These are phyloP conservation scores for Prochilodus magdalenae DNA, from an alignment of 2,113 vertebrate genomes.

Conservation along the genomic window DNA sequence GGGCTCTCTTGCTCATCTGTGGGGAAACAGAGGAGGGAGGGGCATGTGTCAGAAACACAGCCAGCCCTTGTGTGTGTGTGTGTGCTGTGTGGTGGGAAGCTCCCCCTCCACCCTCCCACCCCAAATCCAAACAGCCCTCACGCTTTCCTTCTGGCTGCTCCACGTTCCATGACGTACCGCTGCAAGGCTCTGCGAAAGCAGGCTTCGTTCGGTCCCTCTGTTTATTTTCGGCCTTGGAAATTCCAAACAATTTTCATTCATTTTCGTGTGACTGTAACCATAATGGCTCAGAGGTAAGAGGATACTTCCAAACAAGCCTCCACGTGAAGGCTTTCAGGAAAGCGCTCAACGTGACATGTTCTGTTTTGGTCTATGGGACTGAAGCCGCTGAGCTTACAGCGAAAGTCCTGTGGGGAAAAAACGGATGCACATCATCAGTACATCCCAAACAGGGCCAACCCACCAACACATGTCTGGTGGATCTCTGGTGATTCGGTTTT, in stretches of 20 bases:
- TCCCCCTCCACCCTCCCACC: slow-evolving; percentile 35
- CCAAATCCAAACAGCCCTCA: slow-evolving; percentile 57
- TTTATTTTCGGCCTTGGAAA: slow-evolving; percentile 71
- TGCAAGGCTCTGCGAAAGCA: slow-evolving; percentile 55
- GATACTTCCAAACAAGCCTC: slow-evolving; percentile 36
- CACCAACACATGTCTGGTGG: too few relatives aligned
- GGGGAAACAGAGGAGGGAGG: slow-evolving; percentile 66
- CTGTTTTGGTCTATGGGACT: slow-evolving; percentile 18
- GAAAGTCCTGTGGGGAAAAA: too few relatives aligned
- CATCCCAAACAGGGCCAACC: too few relatives aligned
- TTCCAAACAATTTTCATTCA: slow-evolving; percentile 59
- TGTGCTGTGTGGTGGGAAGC: slow-evolving; percentile 39
- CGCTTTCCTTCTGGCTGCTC: slow-evolving; percentile 38
- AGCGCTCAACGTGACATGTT: slow-evolving; percentile 5
- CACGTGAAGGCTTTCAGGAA: slow-evolving; percentile 25
- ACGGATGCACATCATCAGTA: too few relatives aligned
- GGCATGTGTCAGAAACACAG: slow-evolving; percentile 64
- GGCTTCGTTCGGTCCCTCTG: slow-evolving; percentile 57
- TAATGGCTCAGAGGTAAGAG: slow-evolving; percentile 34
- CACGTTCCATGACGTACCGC: slow-evolving; percentile 67
- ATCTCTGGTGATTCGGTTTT: too few relatives aligned
- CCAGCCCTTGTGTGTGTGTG: slow-evolving; percentile 60
- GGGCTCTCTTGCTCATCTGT: slow-evolving; percentile 64
- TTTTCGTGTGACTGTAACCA: slow-evolving; percentile 43
- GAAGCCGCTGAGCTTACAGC: neutral